These are phyloP conservation scores for Huso huso DNA, from an alignment of 2,797 vertebrate species.

Conservation along the genomic window DNA sequence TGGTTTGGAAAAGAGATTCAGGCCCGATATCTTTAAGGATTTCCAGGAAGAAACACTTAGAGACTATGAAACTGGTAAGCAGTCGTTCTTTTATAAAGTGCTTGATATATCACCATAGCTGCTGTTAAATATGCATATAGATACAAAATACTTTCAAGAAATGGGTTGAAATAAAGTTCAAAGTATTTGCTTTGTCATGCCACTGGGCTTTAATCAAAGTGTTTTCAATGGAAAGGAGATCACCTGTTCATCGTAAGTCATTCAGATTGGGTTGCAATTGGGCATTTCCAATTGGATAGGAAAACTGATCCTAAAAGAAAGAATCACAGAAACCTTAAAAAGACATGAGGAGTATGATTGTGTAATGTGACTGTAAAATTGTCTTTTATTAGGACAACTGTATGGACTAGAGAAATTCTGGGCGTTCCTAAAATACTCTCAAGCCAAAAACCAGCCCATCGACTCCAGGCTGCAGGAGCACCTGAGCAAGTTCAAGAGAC, in stretches of 20 bases:
- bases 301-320: no score
- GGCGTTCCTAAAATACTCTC: conserved; percentile 89
- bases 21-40: conserved; percentile 82
- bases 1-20: conserved; percentile 89
- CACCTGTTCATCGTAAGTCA: no score
- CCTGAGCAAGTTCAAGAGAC: conserved; percentile 76
- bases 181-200: conserved; percentile 1
- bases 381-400: conserved; percentile 69
- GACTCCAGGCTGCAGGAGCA: conserved; percentile 80
- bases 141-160: neutral
- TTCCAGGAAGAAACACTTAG: conserved; percentile 88
- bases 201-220: neutral
- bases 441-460: conserved; percentile 65
- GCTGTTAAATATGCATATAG: neutral
- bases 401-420: conserved; percentile 96
- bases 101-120: neutral
- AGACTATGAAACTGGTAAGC: conserved; percentile 88
- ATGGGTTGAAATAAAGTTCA: neutral
- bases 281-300: no score
- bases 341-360: neutral
- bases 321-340: neutral
- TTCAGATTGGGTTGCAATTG: no score
- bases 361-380: neutral
- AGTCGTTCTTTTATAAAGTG: neutral
- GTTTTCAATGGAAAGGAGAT: no score